Evolutionary conservation across 2,888 invertebrate genomes (phyloP), one percentile per base, ranked within the genome.

Genomic region (Anagyrus pseudococci): DNA sequence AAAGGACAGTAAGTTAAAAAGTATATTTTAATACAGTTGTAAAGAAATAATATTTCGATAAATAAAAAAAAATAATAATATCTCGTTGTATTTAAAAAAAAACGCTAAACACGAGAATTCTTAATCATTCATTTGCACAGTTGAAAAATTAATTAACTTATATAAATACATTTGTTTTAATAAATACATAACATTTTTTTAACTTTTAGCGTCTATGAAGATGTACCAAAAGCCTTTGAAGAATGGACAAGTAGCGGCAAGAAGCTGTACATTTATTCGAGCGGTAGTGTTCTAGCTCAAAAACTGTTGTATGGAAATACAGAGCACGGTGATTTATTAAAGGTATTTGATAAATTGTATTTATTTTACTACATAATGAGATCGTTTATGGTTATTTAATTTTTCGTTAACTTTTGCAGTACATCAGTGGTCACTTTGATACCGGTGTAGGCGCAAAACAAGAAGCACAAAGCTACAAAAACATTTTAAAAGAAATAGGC

Each of bases 241-340:
- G 82, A 84, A 63, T 92, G 96, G 91, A 85, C 85, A 2, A 83
- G 86, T 3, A 81, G 84, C 15, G 90, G 89, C 25, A 85, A 87
- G 37, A 86, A 86, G 68, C 83, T 97, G 52, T 95, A 89, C 76
- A 89, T 96, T 66, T 98, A 93, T 80, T 97, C 97, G 0, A 96
- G 96, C 25, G 97, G 96, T 49, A 95, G 94, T 58, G 88, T 94
- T 1, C 89, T 91, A 72, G 93, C 96, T 15, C 98, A 98, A 80
- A 92, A 94, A 77, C 84, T 96, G 10, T 84, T 97, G 3, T 96
- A 97, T 79, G 85, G 85, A 0, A 84, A 93, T 79, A 89, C 94
- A 2, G 82, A 83, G 19, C 85, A 87, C 47, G 97, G 97, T 0
- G 89, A 97, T 80, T 77, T 97, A 67, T 82, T 89, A 13, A 80